A percentile compares a stretch with the other conserved stretches of the same genome.
Evolutionary conservation across 2,113 vertebrate genomes (phyloP).

Genomic region (Naja naja): DNA sequence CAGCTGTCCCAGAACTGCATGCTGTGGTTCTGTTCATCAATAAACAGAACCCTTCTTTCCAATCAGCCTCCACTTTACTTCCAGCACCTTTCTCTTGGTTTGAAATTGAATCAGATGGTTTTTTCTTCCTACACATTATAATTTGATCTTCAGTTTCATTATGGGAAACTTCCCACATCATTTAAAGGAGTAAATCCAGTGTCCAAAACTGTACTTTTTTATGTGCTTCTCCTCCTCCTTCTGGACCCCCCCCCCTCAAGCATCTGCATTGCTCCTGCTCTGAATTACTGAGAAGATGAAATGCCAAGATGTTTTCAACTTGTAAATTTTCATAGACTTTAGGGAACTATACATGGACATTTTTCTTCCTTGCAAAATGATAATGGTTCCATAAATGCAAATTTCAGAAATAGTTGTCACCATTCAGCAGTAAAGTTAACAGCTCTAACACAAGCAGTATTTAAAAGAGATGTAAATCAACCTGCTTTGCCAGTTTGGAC

Average conservation of each 20-base stretch:
- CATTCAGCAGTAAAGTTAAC: slow-evolving; percentile 18
- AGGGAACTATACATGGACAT: neutral
- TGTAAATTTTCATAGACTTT: slow-evolving; percentile 20
- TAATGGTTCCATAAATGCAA: neutral
- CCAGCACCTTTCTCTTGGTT: no score
- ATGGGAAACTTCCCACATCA: neutral
- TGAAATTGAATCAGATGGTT: no score
- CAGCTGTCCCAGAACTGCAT: no score
- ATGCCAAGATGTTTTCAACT: neutral
- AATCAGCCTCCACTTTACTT: no score
- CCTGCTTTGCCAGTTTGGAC: slow-evolving; percentile 1
- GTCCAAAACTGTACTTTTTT: neutral
- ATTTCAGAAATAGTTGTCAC: slow-evolving; percentile 10
- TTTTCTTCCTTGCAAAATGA: neutral
- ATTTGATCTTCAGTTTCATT: neutral
- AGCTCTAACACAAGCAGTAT: slow-evolving; percentile 1
- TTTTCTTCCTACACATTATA: neutral
- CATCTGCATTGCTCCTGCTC: neutral
- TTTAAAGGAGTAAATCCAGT: neutral
- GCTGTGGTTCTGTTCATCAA: no score
- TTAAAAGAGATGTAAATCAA: slow-evolving; percentile 39
- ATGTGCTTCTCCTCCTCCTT: neutral
- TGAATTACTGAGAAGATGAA: neutral
- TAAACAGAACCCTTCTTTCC: no score
- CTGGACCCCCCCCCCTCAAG: neutral